These are phyloP conservation scores for Champsocephalus gunnari DNA, from an alignment of 2,797 vertebrate species.

Conservation along the genomic window DNA sequence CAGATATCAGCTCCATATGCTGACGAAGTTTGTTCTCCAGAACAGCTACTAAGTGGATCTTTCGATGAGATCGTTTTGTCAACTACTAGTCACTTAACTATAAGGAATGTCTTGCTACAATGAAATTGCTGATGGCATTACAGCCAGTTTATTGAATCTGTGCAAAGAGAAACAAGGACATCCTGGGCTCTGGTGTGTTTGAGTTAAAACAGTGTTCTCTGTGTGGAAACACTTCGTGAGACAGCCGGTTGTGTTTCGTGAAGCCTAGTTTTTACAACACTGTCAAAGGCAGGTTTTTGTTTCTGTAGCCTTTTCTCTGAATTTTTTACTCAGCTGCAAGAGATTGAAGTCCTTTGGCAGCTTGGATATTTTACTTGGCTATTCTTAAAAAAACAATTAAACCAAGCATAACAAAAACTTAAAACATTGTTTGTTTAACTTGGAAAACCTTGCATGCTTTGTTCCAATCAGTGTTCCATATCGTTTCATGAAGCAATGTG, in stretches of 20 bases:
- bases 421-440: conserved; percentile 17
- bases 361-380: conserved; percentile 13
- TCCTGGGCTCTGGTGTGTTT: not conserved
- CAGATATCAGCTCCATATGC: not conserved
- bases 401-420: conserved; percentile 11
- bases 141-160: conserved; percentile 3
- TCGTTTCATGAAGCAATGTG: conserved; percentile 13
- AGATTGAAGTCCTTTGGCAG: conserved; percentile 31
- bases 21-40: not conserved
- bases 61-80: conserved; percentile 24
- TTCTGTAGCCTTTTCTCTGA: conserved; percentile 2
- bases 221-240: conserved; percentile 15
- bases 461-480: conserved; percentile 12
- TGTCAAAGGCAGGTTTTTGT: not conserved
- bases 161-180: conserved; percentile 11
- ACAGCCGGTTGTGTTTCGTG: conserved; percentile 5
- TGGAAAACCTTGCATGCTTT: conserved; percentile 2
- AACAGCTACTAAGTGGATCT: not conserved
- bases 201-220: not conserved
- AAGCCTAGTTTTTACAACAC: conserved; percentile 4
- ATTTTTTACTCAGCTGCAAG: conserved; percentile 16
- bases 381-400: not conserved
- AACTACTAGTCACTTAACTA: conserved; percentile 7
- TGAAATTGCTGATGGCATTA: conserved; percentile 21
- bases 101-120: not conserved